Base-by-base conservation (phyloP, 2,113 vertebrate species). In the Pelodiscus sinensis region DNA sequence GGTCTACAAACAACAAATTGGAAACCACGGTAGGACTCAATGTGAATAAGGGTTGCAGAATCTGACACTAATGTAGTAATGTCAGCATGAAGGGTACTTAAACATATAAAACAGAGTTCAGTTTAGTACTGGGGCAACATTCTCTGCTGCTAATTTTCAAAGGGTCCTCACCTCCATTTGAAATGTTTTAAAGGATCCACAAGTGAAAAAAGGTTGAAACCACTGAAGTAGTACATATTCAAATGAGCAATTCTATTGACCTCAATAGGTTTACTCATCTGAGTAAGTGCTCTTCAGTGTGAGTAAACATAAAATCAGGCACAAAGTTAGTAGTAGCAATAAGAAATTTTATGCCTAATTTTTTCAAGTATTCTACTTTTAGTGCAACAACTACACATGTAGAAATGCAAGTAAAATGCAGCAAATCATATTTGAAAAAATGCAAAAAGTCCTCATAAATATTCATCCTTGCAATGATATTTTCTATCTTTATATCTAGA, bases 401-500 rank as follows among this genome's bases (percentile, higher is more conserved):
- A 86, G 93, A 91, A 96, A 93, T 90, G 94, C 7, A 82, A 95
- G 84, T 73, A 60, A 96, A 94, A 83, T 2, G 31, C 56, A 79
- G 88, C 55, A 95, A 96, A 73, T 79, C 88, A 93, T 90, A 78
- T 90, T 90, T 92, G 92, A 94, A 94, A 95, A 86, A 94, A 93
- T 77, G 58, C 81, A 68, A 93, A 94, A 92, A 80, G 13, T 0
- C 0, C 68, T 91, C 60, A 84, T 82, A 85, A 95, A 52, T 88
- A 90, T 90, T 97, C 94, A 95, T 94, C 95, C 84, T 84, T 57
- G 9, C 60, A 56, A 84, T 58, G 89, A 73, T 89, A 93, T 92
- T 94, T 95, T 91, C 95, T 93, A 88, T 95, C 92, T 75, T 12
- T 82, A 55, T 96, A 90, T 95, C 95, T 96, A 96, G 92, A 93